phyloP scores from a whole-genome alignment of 1,140 invertebrate species.

The Drosophila grimshawi region DNA sequence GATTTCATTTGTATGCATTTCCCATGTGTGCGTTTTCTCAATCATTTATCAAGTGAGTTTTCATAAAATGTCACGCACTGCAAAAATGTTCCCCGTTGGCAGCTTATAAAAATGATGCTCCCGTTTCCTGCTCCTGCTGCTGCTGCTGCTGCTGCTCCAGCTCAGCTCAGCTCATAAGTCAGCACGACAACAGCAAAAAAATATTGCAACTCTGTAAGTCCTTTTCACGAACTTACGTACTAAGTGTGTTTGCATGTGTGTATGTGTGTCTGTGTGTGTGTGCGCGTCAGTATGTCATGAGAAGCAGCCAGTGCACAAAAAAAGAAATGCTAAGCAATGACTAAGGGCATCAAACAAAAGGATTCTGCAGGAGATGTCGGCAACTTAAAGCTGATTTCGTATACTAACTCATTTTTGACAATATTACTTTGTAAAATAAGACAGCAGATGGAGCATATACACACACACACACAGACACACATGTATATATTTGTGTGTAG shows the following conservation, averaged over 20 bases:
- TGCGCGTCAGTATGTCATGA: too few relatives aligned
- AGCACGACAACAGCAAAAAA: slow-evolving; percentile 40
- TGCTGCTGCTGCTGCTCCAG: slow-evolving; percentile 8
- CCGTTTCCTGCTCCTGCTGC: slow-evolving; percentile 12
- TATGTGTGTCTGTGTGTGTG: slow-evolving; percentile 47
- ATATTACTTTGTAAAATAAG: slow-evolving; percentile 75
- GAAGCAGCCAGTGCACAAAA: slow-evolving; percentile 45
- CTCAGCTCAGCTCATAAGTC: slow-evolving; percentile 39
- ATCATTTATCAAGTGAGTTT: slow-evolving; percentile 81
- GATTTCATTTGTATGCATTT: slow-evolving; percentile 32
- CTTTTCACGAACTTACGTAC: slow-evolving; percentile 1
- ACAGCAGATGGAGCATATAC: slow-evolving; percentile 44
- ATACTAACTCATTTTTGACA: slow-evolving; percentile 66
- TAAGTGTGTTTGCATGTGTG: not conserved
- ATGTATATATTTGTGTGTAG: slow-evolving; percentile 8
- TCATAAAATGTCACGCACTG: slow-evolving; percentile 76
- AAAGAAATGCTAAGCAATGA: slow-evolving; percentile 60
- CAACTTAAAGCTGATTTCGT: slow-evolving; percentile 67
- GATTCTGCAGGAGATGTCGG: slow-evolving; percentile 40
- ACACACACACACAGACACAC: slow-evolving; percentile 7
- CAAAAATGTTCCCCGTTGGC: slow-evolving; percentile 54
- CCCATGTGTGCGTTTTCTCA: slow-evolving; percentile 37
- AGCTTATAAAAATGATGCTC: slow-evolving; percentile 70
- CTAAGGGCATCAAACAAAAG: slow-evolving; percentile 62
- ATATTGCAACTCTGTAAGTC: slow-evolving; percentile 46